Conservation (phyloP, 2,797 vertebrate genomes). For the Myotis daubentonii region DNA sequence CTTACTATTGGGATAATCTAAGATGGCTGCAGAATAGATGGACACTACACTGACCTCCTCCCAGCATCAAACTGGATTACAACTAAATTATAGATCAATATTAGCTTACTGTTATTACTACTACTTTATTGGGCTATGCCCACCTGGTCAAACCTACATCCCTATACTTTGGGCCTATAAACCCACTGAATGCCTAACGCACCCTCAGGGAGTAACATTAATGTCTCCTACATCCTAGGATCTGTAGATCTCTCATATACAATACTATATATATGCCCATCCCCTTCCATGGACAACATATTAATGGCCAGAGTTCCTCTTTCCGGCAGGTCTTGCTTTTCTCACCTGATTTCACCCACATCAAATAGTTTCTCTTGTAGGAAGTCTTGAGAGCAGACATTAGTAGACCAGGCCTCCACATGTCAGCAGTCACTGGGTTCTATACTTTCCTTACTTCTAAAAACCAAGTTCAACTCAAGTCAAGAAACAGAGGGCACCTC, state of each 20-base stretch:
- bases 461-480: slow-evolving; percentile 44
- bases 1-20: slow-evolving; percentile 9
- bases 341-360: slow-evolving; percentile 17
- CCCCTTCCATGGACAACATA: neutral
- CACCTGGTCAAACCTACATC: neutral
- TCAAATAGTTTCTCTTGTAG: slow-evolving; percentile 38
- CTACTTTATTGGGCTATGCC: neutral
- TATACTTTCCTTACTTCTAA: slow-evolving; percentile 30
- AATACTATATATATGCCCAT: neutral
- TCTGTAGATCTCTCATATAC: neutral
- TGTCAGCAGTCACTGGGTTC: neutral
- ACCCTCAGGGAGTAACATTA: neutral
- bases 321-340: neutral
- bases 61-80: neutral
- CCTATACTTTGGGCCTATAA: neutral
- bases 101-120: slow-evolving; percentile 47
- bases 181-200: slow-evolving; percentile 1
- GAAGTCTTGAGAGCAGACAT: slow-evolving; percentile 21
- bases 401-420: slow-evolving; percentile 24
- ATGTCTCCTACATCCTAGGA: neutral
- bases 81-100: slow-evolving; percentile 1
- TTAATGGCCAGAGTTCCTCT: neutral
- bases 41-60: neutral
- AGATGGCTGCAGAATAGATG: neutral
- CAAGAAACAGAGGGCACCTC: slow-evolving; percentile 19